phyloP scores from a whole-genome alignment of 2,113 vertebrate species.

The Spheniscus mendiculus region DNA sequence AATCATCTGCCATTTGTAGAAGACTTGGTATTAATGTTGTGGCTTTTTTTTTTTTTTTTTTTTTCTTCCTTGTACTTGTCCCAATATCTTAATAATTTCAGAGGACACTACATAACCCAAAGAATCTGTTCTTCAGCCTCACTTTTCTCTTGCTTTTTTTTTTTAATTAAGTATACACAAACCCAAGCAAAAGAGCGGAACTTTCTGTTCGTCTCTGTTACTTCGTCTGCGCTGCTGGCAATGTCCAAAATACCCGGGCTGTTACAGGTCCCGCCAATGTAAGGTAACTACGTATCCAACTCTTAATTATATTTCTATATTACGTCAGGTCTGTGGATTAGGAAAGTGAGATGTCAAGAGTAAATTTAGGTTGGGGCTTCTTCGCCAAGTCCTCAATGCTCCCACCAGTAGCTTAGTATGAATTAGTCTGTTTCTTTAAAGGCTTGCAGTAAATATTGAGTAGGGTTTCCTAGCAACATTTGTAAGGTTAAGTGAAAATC shows the following conservation, averaged over 20 bases:
- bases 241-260: neutral
- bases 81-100: no score
- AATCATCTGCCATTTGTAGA: neutral
- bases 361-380: neutral
- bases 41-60: neutral
- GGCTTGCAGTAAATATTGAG: slow-evolving; percentile 55
- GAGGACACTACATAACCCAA: no score
- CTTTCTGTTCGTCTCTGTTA: neutral
- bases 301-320: neutral
- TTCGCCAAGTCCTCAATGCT: neutral
- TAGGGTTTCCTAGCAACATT: slow-evolving; percentile 65
- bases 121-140: no score
- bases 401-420: slow-evolving; percentile 7
- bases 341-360: slow-evolving; percentile 1
- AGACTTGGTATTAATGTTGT: neutral
- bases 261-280: neutral
- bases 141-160: no score
- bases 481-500: slow-evolving; percentile 62
- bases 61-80: no score
- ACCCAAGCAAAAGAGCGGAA: neutral
- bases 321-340: slow-evolving; percentile 2
- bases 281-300: neutral
- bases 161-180: neutral
- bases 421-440: slow-evolving; percentile 57
- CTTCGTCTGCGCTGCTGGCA: neutral